Conservation (phyloP, 2,797 vertebrate genomes). For the Austrolebias charrua region DNA sequence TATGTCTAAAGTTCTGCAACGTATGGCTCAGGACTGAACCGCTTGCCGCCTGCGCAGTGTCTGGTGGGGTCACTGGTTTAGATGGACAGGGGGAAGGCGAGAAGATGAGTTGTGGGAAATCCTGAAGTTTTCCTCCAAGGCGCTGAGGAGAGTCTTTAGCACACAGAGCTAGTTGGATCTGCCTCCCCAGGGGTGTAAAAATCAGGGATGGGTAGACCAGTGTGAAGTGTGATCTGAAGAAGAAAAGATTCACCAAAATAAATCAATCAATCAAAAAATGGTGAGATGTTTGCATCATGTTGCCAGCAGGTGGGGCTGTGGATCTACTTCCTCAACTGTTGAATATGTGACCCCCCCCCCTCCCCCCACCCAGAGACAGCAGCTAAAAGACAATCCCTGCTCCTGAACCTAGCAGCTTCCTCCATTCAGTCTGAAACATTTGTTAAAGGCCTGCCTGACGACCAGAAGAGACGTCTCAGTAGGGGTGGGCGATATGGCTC, state of each 20-base stretch:
- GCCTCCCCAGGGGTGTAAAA: conserved; percentile 87
- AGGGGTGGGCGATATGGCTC: too few relatives aligned
- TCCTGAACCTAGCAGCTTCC: conserved; percentile 18
- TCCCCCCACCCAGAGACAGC: conserved; percentile 15
- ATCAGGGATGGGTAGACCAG: conserved; percentile 92
- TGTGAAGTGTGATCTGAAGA: conserved; percentile 94
- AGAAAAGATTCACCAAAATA: conserved; percentile 23
- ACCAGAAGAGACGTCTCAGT: too few relatives aligned
- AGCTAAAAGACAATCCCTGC: conserved; percentile 26
- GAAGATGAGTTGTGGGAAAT: conserved; percentile 15
- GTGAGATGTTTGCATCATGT: neutral
- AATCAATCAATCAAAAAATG: neutral
- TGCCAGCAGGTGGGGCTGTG: conserved; percentile 57
- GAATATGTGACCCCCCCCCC: conserved; percentile 10
- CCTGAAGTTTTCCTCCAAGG: neutral
- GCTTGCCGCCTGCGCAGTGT: conserved; percentile 19
- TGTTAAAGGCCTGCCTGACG: too few relatives aligned
- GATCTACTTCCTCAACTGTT: conserved; percentile 6
- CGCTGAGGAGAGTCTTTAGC: conserved; percentile 54
- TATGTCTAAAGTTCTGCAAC: conserved; percentile 44
- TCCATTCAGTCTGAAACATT: conserved; percentile 30
- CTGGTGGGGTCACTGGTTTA: conserved; percentile 31
- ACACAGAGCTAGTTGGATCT: conserved; percentile 77
- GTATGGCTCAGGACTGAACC: conserved; percentile 57
- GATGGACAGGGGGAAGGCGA: conserved; percentile 1